Evolutionary conservation across 2,888 invertebrate genomes (phyloP), one percentile per base, ranked within the genome.

Genomic region (Sminthurinus aureus): DNA sequence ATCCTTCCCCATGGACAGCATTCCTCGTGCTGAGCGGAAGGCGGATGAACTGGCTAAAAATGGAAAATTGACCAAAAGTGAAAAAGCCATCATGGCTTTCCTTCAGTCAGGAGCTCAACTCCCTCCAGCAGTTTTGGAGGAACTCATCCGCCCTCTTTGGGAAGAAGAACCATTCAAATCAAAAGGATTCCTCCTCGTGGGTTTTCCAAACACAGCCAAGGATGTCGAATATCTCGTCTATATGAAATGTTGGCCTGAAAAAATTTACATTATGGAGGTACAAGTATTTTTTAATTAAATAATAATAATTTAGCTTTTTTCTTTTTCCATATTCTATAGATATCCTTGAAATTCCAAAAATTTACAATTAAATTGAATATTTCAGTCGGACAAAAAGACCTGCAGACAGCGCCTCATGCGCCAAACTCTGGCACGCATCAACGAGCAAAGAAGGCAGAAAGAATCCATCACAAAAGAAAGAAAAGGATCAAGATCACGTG

Each of bases 111-210:
- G 92, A 22, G 86, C 90, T 22, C 90, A 91, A n/a, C 88, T 94
- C 26, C 89, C 92, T 13, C 89, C 91, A 0, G 86, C 89, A 26
- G 89, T 92, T 20, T 89, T 92, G 87, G 90, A 91, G 83, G 91
- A 91, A 87, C 87, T 92, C 64, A 88, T 93, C 52, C 90, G 89
- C 50, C 90, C 90, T 52, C 90, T 92, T 51, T 93, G 93, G 93
- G 92, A 92, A 88, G 89, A 91, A 79, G 89, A 91, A 79, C 92
- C 93, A 0, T 92, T 91, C 88, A 90, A 89, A 24, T 88, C 89
- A 6, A 90, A 90, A 22, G 93, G 94, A 8, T 91, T 93, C 89
- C 90, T 94, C 69, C 89, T 94, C 67, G 93, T 89, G 93, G 93
- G 80, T 94, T 93, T 90, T 24, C 94, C 94, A 12, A 92, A 91